A percentile compares a stretch with the other conserved stretches of the same genome.
Conservation (phyloP, 2,888 invertebrate genomes). For the Sarcophaga subvicina region DNA sequence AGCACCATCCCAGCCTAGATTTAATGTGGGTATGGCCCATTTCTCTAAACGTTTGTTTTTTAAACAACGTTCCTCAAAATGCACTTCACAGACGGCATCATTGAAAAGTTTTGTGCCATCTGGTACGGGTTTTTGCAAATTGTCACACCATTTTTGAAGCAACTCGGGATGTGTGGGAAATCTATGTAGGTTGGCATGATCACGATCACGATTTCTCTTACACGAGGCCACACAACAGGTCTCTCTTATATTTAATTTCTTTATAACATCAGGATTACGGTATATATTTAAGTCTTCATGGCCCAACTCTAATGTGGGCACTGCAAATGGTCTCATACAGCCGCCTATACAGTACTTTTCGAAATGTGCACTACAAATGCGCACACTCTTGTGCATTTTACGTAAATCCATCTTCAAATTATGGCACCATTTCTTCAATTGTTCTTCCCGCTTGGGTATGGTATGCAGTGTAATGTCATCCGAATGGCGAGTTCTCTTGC, state of each 20-base stretch:
- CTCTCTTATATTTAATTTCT: conserved; percentile 78
- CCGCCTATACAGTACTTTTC: conserved; percentile 79
- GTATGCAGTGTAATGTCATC: conserved; percentile 77
- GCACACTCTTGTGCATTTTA: conserved; percentile 77
- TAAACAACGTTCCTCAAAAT: conserved; percentile 78
- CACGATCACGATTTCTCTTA: conserved; percentile 77
- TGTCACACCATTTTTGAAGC: conserved; percentile 77
- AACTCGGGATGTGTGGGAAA: conserved; percentile 76
- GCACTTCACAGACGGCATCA: conserved; percentile 78
- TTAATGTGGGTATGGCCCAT: conserved; percentile 77
- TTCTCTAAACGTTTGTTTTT: conserved; percentile 78
- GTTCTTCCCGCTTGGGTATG: conserved; percentile 77
- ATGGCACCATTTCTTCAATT: conserved; percentile 78
- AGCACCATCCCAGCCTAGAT: conserved; percentile 74
- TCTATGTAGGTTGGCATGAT: conserved; percentile 78
- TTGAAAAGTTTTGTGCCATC: conserved; percentile 78
- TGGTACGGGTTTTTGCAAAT: conserved; percentile 75
- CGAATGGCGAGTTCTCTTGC: conserved; percentile 77
- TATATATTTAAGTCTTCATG: conserved; percentile 78
- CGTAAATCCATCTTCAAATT: conserved; percentile 76
- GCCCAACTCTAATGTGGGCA: conserved; percentile 76
- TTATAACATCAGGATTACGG: conserved; percentile 78
- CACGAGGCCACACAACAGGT: conserved; percentile 77
- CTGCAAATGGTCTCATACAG: conserved; percentile 79
- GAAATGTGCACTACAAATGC: conserved; percentile 77